Conservation (phyloP, 64 coral and sea anemone genomes). For the Porites lutea region DNA sequence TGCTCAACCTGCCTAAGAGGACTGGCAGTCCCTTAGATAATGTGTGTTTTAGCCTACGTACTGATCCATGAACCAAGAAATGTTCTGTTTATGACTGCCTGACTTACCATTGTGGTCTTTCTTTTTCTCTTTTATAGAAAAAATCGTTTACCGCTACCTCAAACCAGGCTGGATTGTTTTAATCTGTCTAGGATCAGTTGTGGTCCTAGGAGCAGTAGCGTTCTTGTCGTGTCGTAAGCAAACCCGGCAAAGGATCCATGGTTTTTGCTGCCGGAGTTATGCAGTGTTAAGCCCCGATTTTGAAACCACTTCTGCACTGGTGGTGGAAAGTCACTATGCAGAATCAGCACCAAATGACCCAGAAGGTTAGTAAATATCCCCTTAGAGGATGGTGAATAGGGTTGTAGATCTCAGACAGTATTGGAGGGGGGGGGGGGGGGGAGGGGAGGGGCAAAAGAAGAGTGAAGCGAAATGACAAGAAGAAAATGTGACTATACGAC, state of each 20-base stretch:
- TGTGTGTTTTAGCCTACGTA: too few relatives aligned
- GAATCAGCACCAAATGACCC: neutral
- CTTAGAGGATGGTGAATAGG: too few relatives aligned
- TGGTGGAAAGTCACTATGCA: conserved; percentile 6
- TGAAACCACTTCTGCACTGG: neutral
- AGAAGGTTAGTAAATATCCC: neutral
- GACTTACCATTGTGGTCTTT: neutral
- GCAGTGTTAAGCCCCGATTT: neutral
- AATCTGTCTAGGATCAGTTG: neutral
- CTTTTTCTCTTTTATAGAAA: neutral
- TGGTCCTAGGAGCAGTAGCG: neutral
- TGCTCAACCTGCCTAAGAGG: too few relatives aligned
- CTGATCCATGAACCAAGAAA: too few relatives aligned
- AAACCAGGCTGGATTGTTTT: conserved; percentile 34
- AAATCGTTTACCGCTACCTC: neutral
- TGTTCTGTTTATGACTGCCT: too few relatives aligned
- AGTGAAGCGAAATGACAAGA: too few relatives aligned
- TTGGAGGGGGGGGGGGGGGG: too few relatives aligned
- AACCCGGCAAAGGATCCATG: neutral
- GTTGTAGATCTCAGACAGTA: too few relatives aligned
- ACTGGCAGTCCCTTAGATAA: too few relatives aligned
- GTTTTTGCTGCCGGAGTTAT: neutral
- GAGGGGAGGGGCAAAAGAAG: too few relatives aligned
- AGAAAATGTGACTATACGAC: too few relatives aligned
- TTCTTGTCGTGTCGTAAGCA: neutral